Evolutionary conservation across 2,113 vertebrate genomes (phyloP), one percentile per base, ranked within the genome.

Genomic region (Azemiops feae): DNA sequence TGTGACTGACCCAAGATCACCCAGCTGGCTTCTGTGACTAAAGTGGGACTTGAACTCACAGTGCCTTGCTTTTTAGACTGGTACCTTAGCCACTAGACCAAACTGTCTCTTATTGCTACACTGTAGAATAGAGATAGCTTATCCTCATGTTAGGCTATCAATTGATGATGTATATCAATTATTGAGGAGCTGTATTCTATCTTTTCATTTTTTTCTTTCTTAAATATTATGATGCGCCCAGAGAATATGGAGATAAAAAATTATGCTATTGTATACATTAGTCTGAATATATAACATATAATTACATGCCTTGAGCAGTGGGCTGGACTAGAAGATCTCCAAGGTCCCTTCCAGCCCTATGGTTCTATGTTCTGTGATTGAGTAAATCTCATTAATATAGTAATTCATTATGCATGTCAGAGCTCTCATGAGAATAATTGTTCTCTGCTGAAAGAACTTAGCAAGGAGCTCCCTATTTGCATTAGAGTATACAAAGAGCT

Each of bases 71-170:
- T 81, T 81, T 39, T 39, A 81, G 69, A 34, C 5, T 20, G 16
- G 30, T 74, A 14, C 30, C 64, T 69, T 69, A 34, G n/a, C n/a
- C n/a, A 74, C n/a, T 74, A 7, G 14, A 39, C 16, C 3, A 81
- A 81, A 39, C 34, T 81, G 34, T 6, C n/a, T 7, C 30, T 2
- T 12, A 4, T 89, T 91, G 23, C 88, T 96, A 92, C 92, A 93
- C 89, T 96, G 91, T 93, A 93, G 93, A 16, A 88, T 81, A 52
- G 96, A 96, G 96, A 95, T 91, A 54, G 93, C 14, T 74, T 74
- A 74, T 74, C n/a, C 69, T 54, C 18, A 10, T 6, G 52, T 7
- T 54, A 22, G 18, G 30, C 52, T 54, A 55, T 11, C 23, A 50
- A 9, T 50, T 50, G 47, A 54, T 88, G 52, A 34, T 10, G 1